Conservation (phyloP, 2,888 invertebrate species). For the Phaonia tiefii region DNA sequence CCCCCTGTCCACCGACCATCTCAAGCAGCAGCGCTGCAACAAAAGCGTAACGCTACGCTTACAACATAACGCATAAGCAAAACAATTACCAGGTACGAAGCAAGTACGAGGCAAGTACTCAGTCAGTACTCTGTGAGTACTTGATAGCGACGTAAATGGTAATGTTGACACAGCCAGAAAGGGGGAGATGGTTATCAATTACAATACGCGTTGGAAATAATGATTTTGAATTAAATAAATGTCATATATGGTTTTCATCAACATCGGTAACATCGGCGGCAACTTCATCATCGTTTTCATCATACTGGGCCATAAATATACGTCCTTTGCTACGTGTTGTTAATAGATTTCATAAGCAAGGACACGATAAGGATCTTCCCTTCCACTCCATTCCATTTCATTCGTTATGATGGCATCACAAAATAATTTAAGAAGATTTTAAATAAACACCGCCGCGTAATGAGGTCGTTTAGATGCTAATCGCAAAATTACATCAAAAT, state of each 20-base stretch:
- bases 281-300: background rate
- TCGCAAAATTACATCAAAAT: slow-evolving; percentile 12
- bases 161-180: slow-evolving; percentile 26
- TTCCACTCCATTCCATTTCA: too few species aligned
- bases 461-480: slow-evolving; percentile 23
- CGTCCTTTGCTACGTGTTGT: slow-evolving; percentile 27
- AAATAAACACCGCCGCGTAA: slow-evolving; percentile 3
- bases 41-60: background rate
- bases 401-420: background rate
- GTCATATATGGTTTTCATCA: slow-evolving; percentile 78
- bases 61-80: background rate
- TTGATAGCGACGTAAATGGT: slow-evolving; percentile 15
- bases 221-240: slow-evolving; percentile 80
- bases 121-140: slow-evolving; percentile 17
- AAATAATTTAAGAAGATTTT: slow-evolving; percentile 22
- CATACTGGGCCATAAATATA: background rate
- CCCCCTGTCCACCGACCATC: background rate
- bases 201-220: slow-evolving; percentile 77
- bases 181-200: slow-evolving; percentile 79
- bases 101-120: too few species aligned
- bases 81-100: background rate
- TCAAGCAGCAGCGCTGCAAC: too few species aligned
- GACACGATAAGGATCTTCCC: slow-evolving; percentile 24
- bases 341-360: slow-evolving; percentile 60
- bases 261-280: slow-evolving; percentile 62